Conservation (phyloP, 2,113 vertebrate species). For the Osmerus mordax region DNA sequence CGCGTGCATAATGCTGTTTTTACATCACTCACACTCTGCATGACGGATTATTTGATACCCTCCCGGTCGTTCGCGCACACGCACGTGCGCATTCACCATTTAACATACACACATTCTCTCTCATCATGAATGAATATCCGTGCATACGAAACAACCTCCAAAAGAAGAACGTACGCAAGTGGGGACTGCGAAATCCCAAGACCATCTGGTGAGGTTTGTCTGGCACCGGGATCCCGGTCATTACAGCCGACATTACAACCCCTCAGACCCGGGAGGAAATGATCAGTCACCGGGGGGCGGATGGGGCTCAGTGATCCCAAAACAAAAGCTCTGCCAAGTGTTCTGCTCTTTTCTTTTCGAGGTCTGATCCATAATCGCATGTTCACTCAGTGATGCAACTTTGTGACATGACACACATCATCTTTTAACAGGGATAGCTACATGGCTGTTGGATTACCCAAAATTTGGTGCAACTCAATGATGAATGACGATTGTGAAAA, state of each 20-base stretch:
- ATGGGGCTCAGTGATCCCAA: neutral
- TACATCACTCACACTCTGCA: constrained; percentile 76
- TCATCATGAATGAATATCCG: constrained; percentile 59
- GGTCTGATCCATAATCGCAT: too few species aligned
- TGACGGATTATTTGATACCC: constrained; percentile 68
- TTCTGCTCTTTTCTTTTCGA: too few species aligned
- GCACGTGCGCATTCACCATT: constrained; percentile 9
- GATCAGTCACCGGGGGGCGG: constrained; percentile 48
- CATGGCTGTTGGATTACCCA: too few species aligned
- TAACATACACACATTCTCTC: constrained; percentile 1
- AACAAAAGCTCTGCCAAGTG: too few species aligned
- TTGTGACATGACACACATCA: too few species aligned
- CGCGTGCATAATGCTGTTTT: constrained; percentile 81
- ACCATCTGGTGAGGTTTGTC: constrained; percentile 85
- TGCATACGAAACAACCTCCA: constrained; percentile 53
- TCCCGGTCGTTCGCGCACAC: neutral
- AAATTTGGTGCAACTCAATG: too few species aligned
- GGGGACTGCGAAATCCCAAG: constrained; percentile 75
- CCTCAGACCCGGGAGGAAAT: constrained; percentile 53
- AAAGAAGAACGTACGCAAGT: constrained; percentile 76
- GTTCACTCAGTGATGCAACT: too few species aligned
- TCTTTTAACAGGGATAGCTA: too few species aligned
- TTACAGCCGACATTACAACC: constrained; percentile 64
- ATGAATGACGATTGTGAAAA: too few species aligned
- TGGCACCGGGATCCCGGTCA: constrained; percentile 79